Conservation (phyloP, 1,140 invertebrate genomes). For the Druon quercuslanigerum region DNA sequence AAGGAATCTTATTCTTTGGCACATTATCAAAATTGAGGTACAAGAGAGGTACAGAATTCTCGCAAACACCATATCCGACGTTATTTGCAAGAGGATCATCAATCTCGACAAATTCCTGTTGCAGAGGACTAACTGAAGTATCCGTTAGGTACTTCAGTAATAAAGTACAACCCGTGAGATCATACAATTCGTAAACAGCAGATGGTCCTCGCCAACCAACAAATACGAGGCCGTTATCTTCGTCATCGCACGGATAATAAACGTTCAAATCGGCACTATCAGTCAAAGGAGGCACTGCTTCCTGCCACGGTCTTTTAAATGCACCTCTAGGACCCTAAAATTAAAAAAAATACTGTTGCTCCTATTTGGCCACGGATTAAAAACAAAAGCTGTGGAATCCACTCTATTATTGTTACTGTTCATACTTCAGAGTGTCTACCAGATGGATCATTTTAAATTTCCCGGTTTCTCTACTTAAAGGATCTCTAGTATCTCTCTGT, state of each 20-base stretch:
- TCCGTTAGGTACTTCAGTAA: constrained; percentile 90
- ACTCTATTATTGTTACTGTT: constrained; percentile 26
- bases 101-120: constrained; percentile 89
- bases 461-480: too few species aligned
- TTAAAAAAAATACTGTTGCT: constrained; percentile 41
- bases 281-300: constrained; percentile 79
- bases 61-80: constrained; percentile 81
- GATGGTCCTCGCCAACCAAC: constrained; percentile 90
- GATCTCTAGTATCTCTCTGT: too few species aligned
- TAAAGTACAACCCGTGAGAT: constrained; percentile 80
- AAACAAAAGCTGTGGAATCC: too few species aligned
- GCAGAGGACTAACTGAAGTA: constrained; percentile 88
- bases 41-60: constrained; percentile 83
- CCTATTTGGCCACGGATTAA: not conserved
- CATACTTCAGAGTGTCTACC: not conserved
- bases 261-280: constrained; percentile 75
- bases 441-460: too few species aligned
- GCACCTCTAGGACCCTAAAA: constrained; percentile 76
- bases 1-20: constrained; percentile 80
- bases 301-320: constrained; percentile 87
- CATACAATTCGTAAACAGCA: constrained; percentile 77
- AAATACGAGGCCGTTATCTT: constrained; percentile 87
- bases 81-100: constrained; percentile 88
- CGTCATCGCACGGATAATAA: constrained; percentile 89
- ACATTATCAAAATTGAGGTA: constrained; percentile 88